These are phyloP conservation scores for Gadopsis bispinosus DNA, from an alignment of 2,797 vertebrate genomes.

Conservation along the genomic window DNA sequence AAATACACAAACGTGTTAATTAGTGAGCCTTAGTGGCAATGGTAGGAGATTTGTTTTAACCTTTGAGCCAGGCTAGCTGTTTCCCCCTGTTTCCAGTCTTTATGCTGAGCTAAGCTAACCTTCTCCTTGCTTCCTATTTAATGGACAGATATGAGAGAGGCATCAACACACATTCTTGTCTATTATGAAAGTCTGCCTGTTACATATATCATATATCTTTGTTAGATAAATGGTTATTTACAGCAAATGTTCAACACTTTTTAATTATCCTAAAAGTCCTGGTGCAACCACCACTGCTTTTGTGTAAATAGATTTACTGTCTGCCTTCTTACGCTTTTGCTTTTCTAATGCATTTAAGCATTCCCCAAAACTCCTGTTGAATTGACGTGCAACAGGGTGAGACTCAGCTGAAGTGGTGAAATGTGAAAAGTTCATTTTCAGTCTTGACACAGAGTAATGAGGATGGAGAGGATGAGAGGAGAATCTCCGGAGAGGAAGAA, in stretches of 20 bases:
- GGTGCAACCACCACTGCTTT: slow-evolving; percentile 11
- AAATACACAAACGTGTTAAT: neutral
- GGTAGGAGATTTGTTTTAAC: neutral
- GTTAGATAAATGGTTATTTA: neutral
- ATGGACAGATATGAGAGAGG: neutral
- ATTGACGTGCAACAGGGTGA: slow-evolving; percentile 39
- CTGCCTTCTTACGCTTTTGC: neutral
- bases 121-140: neutral
- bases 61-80: neutral
- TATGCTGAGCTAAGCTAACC: slow-evolving; percentile 20
- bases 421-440: slow-evolving; percentile 74
- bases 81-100: slow-evolving; percentile 8
- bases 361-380: slow-evolving; percentile 13
- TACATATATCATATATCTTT: neutral
- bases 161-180: neutral
- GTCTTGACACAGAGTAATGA: slow-evolving; percentile 65
- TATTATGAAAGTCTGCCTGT: neutral
- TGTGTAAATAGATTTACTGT: neutral
- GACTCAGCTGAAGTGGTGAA: slow-evolving; percentile 42
- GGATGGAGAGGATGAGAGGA: slow-evolving; percentile 69
- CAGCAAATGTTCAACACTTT: neutral
- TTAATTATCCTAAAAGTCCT: neutral
- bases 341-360: slow-evolving; percentile 10
- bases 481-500: slow-evolving; percentile 74
- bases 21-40: slow-evolving; percentile 3